Evolutionary conservation across 2,888 invertebrate species (phyloP).

Genomic region (Lasioglossum leucozonium): DNA sequence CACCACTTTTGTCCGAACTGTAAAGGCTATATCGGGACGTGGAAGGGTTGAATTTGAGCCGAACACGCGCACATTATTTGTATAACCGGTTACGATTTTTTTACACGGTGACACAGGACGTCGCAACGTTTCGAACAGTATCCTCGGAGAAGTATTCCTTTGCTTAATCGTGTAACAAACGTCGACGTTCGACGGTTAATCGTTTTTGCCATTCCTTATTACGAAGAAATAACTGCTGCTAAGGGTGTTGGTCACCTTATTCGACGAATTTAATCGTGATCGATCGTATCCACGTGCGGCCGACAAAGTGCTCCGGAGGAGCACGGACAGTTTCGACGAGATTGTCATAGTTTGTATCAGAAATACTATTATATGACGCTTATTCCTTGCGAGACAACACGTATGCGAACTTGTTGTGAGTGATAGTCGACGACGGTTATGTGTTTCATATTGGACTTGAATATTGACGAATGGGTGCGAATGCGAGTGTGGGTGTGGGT

Average conservation of each 20-base stretch:
- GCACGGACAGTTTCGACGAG: constrained; percentile 20
- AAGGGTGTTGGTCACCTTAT: constrained; percentile 3
- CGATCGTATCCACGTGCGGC: not conserved
- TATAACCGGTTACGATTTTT: constrained; percentile 40
- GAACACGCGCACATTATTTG: not conserved
- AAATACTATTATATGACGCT: constrained; percentile 55
- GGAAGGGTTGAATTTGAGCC: constrained; percentile 79
- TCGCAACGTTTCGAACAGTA: constrained; percentile 45
- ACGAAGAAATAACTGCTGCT: not conserved
- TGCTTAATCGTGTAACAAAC: constrained; percentile 37
- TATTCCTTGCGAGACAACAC: constrained; percentile 43
- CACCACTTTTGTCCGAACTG: constrained; percentile 86
- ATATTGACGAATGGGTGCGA: not conserved
- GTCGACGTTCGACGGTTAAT: constrained; percentile 24
- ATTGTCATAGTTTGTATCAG: constrained; percentile 47
- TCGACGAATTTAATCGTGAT: not conserved
- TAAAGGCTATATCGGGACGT: constrained; percentile 84
- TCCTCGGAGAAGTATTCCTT: constrained; percentile 29
- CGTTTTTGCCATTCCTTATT: constrained; percentile 1
- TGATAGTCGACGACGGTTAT: constrained; percentile 34
- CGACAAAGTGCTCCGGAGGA: not conserved
- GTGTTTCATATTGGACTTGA: constrained; percentile 30
- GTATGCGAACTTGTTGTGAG: constrained; percentile 32
- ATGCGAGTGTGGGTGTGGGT: constrained; percentile 4
- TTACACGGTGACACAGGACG: constrained; percentile 42